Percentiles rank a stretch among this genome's conserved stretches.
phyloP scores from a whole-genome alignment of 2,113 vertebrate species.

The Protobothrops flavoviridis region DNA sequence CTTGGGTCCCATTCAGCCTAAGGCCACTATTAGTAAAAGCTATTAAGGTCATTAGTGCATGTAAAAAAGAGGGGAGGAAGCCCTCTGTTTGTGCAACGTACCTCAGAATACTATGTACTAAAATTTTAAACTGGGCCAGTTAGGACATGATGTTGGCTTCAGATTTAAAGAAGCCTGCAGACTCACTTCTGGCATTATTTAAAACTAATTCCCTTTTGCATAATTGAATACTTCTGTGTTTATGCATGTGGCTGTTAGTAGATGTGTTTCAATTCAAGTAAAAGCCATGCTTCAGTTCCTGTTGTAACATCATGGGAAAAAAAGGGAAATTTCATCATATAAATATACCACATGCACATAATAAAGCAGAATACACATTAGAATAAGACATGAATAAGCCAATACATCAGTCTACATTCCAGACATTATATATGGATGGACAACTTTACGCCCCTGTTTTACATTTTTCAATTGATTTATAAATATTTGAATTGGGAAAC shows the following conservation, averaged over 20 bases:
- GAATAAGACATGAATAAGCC: not conserved
- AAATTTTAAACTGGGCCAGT: not conserved
- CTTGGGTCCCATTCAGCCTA: not conserved
- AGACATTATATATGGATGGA: not conserved
- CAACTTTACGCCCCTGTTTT: not conserved
- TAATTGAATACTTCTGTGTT: not conserved
- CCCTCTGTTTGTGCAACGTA: not conserved
- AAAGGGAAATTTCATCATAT: not conserved
- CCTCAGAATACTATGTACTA: not conserved
- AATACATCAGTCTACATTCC: not conserved
- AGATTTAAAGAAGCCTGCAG: not conserved
- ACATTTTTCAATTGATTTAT: not conserved
- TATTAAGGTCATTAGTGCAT: slow-evolving; percentile 1
- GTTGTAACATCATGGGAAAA: not conserved
- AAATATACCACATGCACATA: not conserved
- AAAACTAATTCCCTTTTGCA: not conserved
- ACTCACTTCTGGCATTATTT: not conserved
- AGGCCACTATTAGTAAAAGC: slow-evolving; percentile 1
- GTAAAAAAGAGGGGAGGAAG: not conserved
- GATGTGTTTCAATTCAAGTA: not conserved
- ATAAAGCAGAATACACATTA: not conserved
- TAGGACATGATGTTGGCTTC: not conserved
- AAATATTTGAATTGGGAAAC: not conserved
- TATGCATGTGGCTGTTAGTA: not conserved
- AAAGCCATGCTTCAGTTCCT: not conserved